Evolutionary conservation across 2,888 invertebrate species (phyloP).

Genomic region (Coelinius sp.): DNA sequence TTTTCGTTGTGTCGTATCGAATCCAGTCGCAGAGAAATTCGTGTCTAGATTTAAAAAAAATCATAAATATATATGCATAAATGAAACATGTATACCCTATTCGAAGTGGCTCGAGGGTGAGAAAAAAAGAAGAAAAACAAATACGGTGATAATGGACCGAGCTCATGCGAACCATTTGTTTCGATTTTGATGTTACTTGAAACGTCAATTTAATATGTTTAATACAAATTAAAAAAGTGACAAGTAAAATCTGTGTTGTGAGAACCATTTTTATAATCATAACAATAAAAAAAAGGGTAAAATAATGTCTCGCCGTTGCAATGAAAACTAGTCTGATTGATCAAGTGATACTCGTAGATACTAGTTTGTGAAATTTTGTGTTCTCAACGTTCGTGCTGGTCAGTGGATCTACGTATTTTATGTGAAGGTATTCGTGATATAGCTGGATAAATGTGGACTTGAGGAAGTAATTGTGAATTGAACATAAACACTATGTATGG

Average conservation of each 20-base stretch:
- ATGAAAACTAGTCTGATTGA: conserved; percentile 57
- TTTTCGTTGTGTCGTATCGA: no score
- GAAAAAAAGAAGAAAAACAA: not conserved
- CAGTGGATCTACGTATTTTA: conserved; percentile 39
- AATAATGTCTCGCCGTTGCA: conserved; percentile 44
- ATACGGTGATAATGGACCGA: not conserved
- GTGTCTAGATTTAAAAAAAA: no score
- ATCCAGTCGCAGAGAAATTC: no score
- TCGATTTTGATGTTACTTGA: not conserved
- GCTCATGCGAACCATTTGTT: not conserved
- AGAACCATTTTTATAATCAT: not conserved
- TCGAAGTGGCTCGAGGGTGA: not conserved
- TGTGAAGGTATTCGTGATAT: conserved; percentile 20
- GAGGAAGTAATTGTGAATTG: conserved; percentile 27
- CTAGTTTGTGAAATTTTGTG: conserved; percentile 34
- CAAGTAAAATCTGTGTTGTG: not conserved
- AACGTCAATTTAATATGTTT: not conserved
- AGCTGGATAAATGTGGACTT: not conserved
- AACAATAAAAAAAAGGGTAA: not conserved
- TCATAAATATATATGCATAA: no score
- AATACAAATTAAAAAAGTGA: not conserved
- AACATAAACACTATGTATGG: not conserved
- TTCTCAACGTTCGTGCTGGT: not conserved
- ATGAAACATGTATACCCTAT: not conserved
- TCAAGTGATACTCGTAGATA: conserved; percentile 44